Evolutionary conservation across 2,113 vertebrate genomes (phyloP).

Genomic region (Puffinus mauretanicus): DNA sequence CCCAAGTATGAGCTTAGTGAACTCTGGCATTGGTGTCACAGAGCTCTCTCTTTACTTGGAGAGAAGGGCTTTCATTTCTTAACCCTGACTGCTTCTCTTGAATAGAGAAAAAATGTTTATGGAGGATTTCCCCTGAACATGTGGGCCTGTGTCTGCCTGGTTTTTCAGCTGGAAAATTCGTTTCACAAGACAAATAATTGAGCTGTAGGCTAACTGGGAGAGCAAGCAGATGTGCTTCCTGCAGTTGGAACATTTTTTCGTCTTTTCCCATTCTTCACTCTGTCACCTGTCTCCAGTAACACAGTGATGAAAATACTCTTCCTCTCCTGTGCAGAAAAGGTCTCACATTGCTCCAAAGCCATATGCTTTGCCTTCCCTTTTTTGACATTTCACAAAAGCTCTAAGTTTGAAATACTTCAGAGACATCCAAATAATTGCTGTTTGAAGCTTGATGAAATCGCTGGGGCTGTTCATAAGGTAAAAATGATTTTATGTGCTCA

Average conservation of each 20-base stretch:
- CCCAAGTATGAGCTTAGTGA: neutral
- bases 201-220: conserved; percentile 30
- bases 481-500: neutral
- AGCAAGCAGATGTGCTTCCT: conserved; percentile 19
- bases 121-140: conserved; percentile 30
- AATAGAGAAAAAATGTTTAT: neutral
- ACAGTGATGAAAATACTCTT: neutral
- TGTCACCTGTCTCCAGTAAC: neutral
- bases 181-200: conserved; percentile 50
- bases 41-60: neutral
- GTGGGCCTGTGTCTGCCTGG: conserved; percentile 20
- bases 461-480: neutral
- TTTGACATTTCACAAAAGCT: neutral
- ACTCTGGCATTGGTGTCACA: neutral
- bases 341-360: neutral
- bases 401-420: neutral
- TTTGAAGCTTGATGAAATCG: neutral
- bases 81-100: neutral
- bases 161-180: conserved; percentile 44
- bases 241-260: neutral
- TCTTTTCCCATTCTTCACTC: neutral
- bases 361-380: neutral
- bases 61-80: neutral
- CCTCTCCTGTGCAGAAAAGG: neutral
- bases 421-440: neutral